A percentile compares a stretch with the other conserved stretches of the same genome.
phyloP scores from a whole-genome alignment of 2,113 vertebrate species.

The Martes martes region DNA sequence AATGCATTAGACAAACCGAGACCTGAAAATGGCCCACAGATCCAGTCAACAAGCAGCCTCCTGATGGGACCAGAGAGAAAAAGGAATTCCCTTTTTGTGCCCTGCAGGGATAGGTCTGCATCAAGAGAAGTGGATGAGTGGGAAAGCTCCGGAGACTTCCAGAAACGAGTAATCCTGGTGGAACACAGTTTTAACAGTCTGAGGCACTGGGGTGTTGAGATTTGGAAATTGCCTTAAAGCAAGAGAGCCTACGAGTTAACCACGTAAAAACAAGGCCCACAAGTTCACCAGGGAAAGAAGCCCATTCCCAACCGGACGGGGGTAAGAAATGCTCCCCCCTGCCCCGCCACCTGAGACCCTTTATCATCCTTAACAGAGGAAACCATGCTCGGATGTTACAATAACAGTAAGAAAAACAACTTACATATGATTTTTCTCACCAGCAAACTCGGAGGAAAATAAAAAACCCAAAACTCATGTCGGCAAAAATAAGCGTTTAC shows the following conservation, averaged over 20 bases:
- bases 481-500: conserved; percentile 54
- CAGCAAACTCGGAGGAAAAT: not conserved
- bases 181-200: not conserved
- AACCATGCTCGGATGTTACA: not conserved
- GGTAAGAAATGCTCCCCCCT: not conserved
- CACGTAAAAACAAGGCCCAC: not conserved
- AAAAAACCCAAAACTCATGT: conserved; percentile 45
- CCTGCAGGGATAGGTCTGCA: not conserved
- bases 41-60: not conserved
- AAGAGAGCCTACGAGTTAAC: not conserved
- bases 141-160: not conserved
- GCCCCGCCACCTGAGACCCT: not conserved
- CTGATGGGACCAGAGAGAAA: not conserved
- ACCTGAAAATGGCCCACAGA: not conserved
- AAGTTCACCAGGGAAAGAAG: not conserved
- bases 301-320: not conserved
- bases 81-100: not conserved
- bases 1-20: not conserved
- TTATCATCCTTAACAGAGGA: not conserved
- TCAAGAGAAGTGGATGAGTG: not conserved
- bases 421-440: not conserved
- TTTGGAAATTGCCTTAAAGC: not conserved
- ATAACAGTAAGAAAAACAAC: not conserved
- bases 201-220: not conserved
- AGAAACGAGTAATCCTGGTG: not conserved